Base-by-base conservation (phyloP, 2,113 vertebrate genomes). In the Lophotis ruficrista region DNA sequence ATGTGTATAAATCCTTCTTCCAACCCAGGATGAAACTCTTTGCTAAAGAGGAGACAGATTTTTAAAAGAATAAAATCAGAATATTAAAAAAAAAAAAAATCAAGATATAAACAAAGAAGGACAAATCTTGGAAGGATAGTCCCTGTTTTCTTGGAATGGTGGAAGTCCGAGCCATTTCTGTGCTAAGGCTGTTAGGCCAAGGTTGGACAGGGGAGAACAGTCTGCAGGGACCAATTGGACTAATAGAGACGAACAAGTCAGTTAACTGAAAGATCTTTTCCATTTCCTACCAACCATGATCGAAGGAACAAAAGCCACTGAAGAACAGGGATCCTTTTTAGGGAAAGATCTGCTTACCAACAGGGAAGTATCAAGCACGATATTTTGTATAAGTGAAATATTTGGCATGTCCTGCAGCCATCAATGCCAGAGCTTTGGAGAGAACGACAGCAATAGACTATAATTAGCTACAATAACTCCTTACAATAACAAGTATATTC, bases 381-480 rank as follows among this genome's bases (percentile, higher is more conserved):
- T 82, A 92, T 90, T 97, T 85, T 90, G 83, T 54, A 96, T 94
- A 72, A 94, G 85, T 83, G 83, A 83, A 91, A 77, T 93, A 90
- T 92, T 94, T 96, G 91, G 87, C 89, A 15, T 97, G 90, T 91
- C 95, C 92, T 89, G 72, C 70, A 58, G 69, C 25, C 78, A 96
- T 94, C 93, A 88, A n/a, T 86, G 93, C 90, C 96, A 97, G 90
- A 72, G 62, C 57, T 93, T 90, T 33, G 37, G 83, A 86, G 77
- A 58, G 64, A 97, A 61, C 0, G 9, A 76, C 57, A 86, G 87
- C 48, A 84, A 78, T 83, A 87, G 94, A 35, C 89, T 96, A 93
- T 88, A 97, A 97, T 97, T 96, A 97, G 94, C 92, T 69, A 23
- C 2, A 21, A 96, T 92, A 92, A 89, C 83, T 93, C 83, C 72